Base-by-base conservation (phyloP, 2,113 vertebrate genomes). In the Pollimyrus isidori region DNA sequence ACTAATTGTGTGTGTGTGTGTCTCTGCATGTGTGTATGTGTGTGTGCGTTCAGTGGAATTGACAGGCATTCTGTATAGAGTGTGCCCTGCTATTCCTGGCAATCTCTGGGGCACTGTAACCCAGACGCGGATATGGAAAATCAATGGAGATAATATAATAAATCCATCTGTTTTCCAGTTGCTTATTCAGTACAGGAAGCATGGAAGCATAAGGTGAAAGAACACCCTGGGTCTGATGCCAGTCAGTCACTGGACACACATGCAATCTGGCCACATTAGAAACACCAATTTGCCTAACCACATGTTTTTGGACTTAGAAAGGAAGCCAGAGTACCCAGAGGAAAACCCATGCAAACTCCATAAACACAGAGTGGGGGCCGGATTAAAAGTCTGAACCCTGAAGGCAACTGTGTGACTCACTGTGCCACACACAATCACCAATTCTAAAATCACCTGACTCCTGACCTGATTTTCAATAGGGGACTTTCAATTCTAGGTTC, bases 301-400 rank as follows among this genome's bases (percentile, higher is more conserved):
- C 73, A 80, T 80, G 73, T 42, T 80, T 76, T 76, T 76, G 73
- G 73, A 76, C 30, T 76, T 35, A 76, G 73, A 42, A 42, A 80
- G 73, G 73, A 80, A 80, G 73, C 35, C 13, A 42, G 73, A 39
- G 73, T 19, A 42, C 73, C 73, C 35, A 19, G 73, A 80, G 73
- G 73, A 80, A 80, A 80, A 80, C 73, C 35, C 73, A 80, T 80
- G 73, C 73, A 80, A 80, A 80, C 73, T 80, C 65, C 73, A 80
- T 80, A 39, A 35, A 80, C 73, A 42, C 35, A 42, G 69, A 76
- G 73, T 1, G 35, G 73, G 73, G 35, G 73, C 17, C 13, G 1
- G 35, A 80, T 80, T 42, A 26, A 42, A 19, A 80, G 15, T 39
- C 73, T 6, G 0, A 80, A 39, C 35, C 73, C 13, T 17, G 30